Percentiles rank a stretch among this genome's conserved stretches.
phyloP scores from a whole-genome alignment of 2,888 invertebrate genomes.

The Ligdia adustata region DNA sequence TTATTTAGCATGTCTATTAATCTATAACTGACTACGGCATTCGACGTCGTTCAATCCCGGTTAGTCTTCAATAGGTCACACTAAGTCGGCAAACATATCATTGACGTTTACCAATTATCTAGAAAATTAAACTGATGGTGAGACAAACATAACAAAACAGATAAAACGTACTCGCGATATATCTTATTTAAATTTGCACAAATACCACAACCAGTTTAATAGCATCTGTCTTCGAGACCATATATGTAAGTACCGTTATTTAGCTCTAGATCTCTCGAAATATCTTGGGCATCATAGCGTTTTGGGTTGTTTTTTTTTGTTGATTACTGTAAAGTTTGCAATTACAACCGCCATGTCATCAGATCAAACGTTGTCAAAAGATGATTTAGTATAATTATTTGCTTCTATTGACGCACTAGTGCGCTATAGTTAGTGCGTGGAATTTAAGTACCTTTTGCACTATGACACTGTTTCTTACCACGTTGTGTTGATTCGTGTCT shows the following conservation, averaged over 20 bases:
- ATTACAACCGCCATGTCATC: neutral
- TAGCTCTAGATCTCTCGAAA: conserved; percentile 11
- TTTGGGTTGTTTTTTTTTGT: neutral
- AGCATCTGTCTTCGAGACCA: conserved; percentile 26
- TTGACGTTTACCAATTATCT: conserved; percentile 18
- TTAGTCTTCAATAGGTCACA: conserved; percentile 7
- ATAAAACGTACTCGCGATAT: conserved; percentile 24
- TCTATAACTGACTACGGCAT: neutral
- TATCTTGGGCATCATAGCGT: conserved; percentile 2
- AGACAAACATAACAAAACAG: conserved; percentile 30
- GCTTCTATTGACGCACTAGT: no score
- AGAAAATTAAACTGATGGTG: conserved; percentile 27
- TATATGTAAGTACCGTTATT: conserved; percentile 14
- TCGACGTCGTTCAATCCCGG: neutral
- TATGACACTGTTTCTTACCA: no score
- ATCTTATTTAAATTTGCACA: conserved; percentile 35
- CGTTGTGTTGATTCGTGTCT: no score
- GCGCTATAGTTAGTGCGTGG: no score
- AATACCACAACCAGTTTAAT: conserved; percentile 33
- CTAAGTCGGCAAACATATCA: conserved; percentile 10
- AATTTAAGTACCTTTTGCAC: no score
- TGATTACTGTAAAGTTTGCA: neutral
- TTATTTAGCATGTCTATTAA: conserved; percentile 8
- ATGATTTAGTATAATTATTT: no score
- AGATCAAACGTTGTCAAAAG: conserved; percentile 3